phyloP scores from a whole-genome alignment of 2,888 invertebrate genomes.

The Homarus gammarus region DNA sequence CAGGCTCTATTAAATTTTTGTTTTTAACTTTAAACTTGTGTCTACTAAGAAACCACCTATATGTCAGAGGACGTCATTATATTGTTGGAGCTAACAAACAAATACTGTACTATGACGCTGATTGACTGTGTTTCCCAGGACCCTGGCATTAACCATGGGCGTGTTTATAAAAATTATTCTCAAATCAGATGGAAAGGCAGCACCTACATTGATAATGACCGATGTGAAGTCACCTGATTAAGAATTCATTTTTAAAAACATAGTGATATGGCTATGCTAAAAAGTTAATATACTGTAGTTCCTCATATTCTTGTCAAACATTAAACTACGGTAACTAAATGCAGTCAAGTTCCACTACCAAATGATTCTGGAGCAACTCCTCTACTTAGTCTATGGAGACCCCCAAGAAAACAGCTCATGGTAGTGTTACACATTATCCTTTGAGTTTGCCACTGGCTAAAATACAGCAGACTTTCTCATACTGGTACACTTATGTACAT shows the following conservation, averaged over 20 bases:
- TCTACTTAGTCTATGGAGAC: not conserved
- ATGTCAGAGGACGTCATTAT: not conserved
- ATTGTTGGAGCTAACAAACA: slow-evolving; percentile 18
- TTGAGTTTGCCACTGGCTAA: not conserved
- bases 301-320: not conserved
- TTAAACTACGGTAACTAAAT: not conserved
- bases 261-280: not conserved
- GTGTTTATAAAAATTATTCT: slow-evolving; percentile 21
- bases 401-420: not conserved
- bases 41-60: not conserved
- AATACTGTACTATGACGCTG: not conserved
- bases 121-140: slow-evolving; percentile 53
- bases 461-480: not conserved
- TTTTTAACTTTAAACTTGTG: not conserved
- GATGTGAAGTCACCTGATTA: not conserved
- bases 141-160: slow-evolving; percentile 25
- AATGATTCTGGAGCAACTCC: not conserved
- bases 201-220: not conserved
- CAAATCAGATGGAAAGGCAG: not conserved
- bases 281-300: too few relatives aligned
- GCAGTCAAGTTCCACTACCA: not conserved
- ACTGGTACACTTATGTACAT: slow-evolving; percentile 1
- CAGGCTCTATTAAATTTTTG: not conserved
- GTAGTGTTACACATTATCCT: not conserved
- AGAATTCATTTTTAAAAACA: not conserved